A percentile compares a stretch with the other conserved stretches of the same genome.
phyloP scores from a whole-genome alignment of 2,797 vertebrate species.

The Zalophus californianus region DNA sequence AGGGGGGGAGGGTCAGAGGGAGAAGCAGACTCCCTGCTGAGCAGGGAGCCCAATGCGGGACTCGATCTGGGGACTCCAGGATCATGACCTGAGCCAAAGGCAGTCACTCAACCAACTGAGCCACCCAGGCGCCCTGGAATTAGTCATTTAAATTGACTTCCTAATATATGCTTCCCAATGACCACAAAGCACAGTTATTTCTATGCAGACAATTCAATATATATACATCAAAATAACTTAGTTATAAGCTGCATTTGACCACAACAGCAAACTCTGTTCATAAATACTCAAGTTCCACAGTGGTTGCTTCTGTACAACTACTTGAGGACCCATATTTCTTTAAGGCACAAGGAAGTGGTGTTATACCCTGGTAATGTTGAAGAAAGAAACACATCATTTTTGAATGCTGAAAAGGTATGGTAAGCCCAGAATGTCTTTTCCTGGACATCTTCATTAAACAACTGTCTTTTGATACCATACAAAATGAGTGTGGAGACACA shows the following conservation, averaged over 20 bases:
- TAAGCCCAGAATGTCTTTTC: background rate
- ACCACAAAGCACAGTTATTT: background rate
- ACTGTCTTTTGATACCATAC: background rate
- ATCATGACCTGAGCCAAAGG: no score
- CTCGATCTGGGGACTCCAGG: no score
- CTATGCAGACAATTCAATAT: background rate
- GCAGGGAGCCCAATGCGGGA: no score
- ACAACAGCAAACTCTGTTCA: background rate
- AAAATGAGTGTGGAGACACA: background rate
- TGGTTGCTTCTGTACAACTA: background rate
- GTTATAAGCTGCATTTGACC: conserved; percentile 24
- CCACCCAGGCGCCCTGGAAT: background rate
- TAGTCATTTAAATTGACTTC: conserved; percentile 1
- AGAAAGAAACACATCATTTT: background rate
- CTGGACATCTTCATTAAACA: conserved; percentile 17
- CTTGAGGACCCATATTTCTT: conserved; percentile 21
- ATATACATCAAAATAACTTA: background rate
- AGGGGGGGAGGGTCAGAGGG: no score
- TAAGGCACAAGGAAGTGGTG: background rate
- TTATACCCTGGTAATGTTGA: background rate
- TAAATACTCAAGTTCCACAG: background rate
- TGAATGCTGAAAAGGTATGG: background rate
- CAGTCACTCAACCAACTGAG: no score
- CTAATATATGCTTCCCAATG: background rate
- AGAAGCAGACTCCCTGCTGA: no score